Conservation (phyloP, 2,888 invertebrate species). For the Diaphora mendica region DNA sequence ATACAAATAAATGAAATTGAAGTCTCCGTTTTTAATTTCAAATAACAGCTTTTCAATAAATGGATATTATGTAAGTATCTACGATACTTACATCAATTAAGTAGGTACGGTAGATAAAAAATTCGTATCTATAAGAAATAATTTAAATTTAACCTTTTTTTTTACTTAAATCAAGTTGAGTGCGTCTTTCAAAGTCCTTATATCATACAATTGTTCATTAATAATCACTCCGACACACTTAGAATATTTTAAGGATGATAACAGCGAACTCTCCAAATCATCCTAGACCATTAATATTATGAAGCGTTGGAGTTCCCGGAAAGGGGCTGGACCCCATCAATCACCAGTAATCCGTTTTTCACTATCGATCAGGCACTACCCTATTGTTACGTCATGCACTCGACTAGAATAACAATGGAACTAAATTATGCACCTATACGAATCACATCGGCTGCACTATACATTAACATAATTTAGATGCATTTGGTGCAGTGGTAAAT, state of each 20-base stretch:
- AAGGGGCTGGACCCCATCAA: constrained; percentile 57
- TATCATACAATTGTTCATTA: neutral
- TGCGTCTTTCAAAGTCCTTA: neutral
- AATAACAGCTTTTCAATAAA: too few species aligned
- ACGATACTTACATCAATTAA: too few species aligned
- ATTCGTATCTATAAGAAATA: neutral
- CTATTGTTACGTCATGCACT: constrained; percentile 26
- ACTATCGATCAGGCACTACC: constrained; percentile 58
- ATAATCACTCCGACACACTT: neutral
- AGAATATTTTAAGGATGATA: constrained; percentile 2
- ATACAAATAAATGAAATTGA: too few species aligned
- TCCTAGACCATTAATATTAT: constrained; percentile 28
- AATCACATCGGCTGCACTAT: neutral
- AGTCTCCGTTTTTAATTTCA: too few species aligned
- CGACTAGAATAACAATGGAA: constrained; percentile 25
- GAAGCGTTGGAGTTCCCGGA: constrained; percentile 28
- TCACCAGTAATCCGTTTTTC: constrained; percentile 59
- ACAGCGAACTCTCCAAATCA: constrained; percentile 19
- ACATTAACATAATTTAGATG: neutral
- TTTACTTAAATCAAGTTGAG: neutral
- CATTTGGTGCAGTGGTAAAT: neutral
- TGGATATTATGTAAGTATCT: too few species aligned
- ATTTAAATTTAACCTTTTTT: neutral
- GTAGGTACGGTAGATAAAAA: too few species aligned
- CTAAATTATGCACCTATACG: constrained; percentile 19